Evolutionary conservation across 2,797 vertebrate species (phyloP).

Genomic region (Fratercula arctica): DNA sequence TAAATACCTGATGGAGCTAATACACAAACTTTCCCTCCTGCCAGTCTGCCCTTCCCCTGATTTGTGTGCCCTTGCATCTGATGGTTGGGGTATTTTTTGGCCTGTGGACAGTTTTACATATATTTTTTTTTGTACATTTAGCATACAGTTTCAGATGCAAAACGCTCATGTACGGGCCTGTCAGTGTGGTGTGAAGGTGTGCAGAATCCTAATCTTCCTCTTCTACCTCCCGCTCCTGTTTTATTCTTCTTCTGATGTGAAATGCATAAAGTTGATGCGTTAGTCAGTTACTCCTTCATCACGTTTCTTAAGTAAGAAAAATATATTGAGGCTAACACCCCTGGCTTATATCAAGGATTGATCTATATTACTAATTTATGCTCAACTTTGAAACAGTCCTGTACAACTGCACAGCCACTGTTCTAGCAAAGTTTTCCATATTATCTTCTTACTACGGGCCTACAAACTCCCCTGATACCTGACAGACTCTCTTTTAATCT

Average conservation of each 20-base stretch:
- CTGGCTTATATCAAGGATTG: background rate
- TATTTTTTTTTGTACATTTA: background rate
- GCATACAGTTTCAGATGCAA: background rate
- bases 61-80: background rate
- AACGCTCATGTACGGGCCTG: background rate
- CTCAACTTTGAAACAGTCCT: background rate
- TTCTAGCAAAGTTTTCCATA: background rate
- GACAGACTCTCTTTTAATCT: background rate
- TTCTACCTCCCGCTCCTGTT: background rate
- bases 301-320: background rate
- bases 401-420: background rate
- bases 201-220: background rate
- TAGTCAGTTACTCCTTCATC: background rate
- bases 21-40: slow-evolving; percentile 20
- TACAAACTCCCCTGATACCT: background rate
- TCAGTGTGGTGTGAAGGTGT: background rate
- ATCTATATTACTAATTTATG: background rate
- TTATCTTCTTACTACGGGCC: background rate
- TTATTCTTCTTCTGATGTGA: background rate
- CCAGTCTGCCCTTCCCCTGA: background rate
- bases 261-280: background rate
- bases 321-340: background rate
- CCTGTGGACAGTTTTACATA: background rate
- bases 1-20: background rate
- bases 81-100: background rate